A percentile compares a stretch with the other conserved stretches of the same genome.
Evolutionary conservation across 2,888 invertebrate genomes (phyloP).

Genomic region (Dicyrtomina minuta): DNA sequence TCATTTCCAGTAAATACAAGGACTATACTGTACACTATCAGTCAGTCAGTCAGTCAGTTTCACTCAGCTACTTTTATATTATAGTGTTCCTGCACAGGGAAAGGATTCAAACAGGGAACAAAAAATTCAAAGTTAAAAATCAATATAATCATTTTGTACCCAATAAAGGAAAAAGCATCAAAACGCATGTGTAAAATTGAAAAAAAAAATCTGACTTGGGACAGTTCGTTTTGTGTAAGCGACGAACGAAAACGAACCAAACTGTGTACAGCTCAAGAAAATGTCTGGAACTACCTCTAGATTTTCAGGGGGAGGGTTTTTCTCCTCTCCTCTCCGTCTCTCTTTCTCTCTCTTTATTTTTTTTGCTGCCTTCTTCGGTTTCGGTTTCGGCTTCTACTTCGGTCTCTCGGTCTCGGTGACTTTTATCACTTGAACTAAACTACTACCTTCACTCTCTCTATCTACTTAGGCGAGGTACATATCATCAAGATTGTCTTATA

Average conservation of each 20-base stretch:
- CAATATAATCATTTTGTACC: slow-evolving; percentile 14
- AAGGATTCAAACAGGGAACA: not conserved
- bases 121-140: slow-evolving; percentile 11
- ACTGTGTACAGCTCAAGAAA: not conserved
- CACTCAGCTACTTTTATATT: too few relatives aligned
- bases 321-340: not conserved
- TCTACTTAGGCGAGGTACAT: too few relatives aligned
- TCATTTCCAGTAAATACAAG: too few relatives aligned
- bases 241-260: not conserved
- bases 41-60: too few relatives aligned
- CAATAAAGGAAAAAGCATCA: slow-evolving; percentile 17
- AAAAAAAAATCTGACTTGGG: slow-evolving; percentile 9
- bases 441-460: too few relatives aligned
- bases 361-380: too few relatives aligned
- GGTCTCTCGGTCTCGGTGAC: too few relatives aligned
- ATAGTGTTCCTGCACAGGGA: too few relatives aligned
- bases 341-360: too few relatives aligned
- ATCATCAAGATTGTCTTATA: too few relatives aligned
- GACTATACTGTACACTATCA: too few relatives aligned
- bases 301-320: slow-evolving; percentile 12
- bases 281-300: not conserved
- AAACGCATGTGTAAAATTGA: slow-evolving; percentile 22
- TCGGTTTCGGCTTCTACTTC: too few relatives aligned
- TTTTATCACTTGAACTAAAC: slow-evolving; percentile 20
- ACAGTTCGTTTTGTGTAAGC: not conserved